Base-by-base conservation (phyloP, 64 coral and sea anemone species). In the Pocillopora verrucosa region DNA sequence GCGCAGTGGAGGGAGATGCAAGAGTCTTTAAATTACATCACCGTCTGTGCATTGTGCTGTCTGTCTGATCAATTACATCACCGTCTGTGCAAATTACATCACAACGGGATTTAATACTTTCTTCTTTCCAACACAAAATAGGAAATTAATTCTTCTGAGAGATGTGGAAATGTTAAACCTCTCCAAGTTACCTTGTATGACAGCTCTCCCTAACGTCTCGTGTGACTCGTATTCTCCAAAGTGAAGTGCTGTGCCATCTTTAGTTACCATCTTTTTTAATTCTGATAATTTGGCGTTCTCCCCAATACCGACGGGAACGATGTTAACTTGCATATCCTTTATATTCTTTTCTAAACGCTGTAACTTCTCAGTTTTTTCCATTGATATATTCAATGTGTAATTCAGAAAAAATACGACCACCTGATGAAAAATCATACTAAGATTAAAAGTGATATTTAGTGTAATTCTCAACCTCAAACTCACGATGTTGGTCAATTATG, bases 191-290 rank as follows among this genome's bases (percentile, higher is more conserved):
- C 67, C 67, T 70, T 70, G 67, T 70, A 70, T 24, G 20, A 70
- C 11, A 70, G 67, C 67, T 30, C 2, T 70, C 20, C 67, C 67
- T 24, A 70, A 70, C 11, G 19, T 70, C 20, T 11, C 25, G 1
- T 19, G 67, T 70, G 67, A 70, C 25, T 70, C 67, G 20, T 70
- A 70, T 70, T 70, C 67, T 70, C 67, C 67, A 70, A n/a, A 70
- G 67, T 24, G 67, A 70, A n/a, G 67, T 20, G 67, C 67, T 11
- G 67, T 70, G 25, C 22, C 67, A 30, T 70, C 20, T 1, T 70
- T 22, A 24, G 20, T 70, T 24, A 20, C 67, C 5, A 70, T 70
- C 20, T 11, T 11, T 20, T 30, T 70, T 30, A 70, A 24, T 70
- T 70, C 67, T 70, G 67, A 70, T 70, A 70, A 24, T 70, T 70